phyloP scores from a whole-genome alignment of 1,140 invertebrate genomes.

The Cepaea nemoralis region DNA sequence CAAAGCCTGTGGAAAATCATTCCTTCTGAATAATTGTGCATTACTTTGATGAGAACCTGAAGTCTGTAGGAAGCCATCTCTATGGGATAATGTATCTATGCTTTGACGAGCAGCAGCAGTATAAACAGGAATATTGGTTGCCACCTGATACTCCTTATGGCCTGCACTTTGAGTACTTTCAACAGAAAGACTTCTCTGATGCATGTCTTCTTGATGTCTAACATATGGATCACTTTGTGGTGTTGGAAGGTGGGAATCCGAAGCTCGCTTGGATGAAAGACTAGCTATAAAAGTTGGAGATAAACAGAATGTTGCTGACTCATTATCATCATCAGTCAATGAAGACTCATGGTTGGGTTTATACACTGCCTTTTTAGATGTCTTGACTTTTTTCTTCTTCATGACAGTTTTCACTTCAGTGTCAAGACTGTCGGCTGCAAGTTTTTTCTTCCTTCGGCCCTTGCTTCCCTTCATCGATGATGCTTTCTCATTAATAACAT shows the following conservation, averaged over 20 bases:
- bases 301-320: conserved; percentile 15
- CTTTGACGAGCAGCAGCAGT: not conserved
- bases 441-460: not conserved
- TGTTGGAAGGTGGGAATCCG: not conserved
- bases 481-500: too few species aligned
- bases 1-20: too few species aligned
- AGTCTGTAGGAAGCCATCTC: not conserved
- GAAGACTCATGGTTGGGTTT: not conserved
- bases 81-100: not conserved
- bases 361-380: not conserved
- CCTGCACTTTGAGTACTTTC: not conserved
- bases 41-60: too few species aligned
- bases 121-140: not conserved
- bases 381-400: conserved; percentile 4
- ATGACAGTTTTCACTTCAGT: not conserved
- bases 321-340: not conserved
- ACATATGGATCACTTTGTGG: not conserved
- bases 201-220: not conserved
- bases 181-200: not conserved
- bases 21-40: too few species aligned
- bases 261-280: conserved; percentile 24
- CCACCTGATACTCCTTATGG: not conserved
- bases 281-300: conserved; percentile 36
- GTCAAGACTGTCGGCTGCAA: not conserved
- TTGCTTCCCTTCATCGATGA: not conserved